Evolutionary conservation across 2,797 vertebrate genomes (phyloP), one percentile per base, ranked within the genome.

Genomic region (Pseudopleuronectes americanus): DNA sequence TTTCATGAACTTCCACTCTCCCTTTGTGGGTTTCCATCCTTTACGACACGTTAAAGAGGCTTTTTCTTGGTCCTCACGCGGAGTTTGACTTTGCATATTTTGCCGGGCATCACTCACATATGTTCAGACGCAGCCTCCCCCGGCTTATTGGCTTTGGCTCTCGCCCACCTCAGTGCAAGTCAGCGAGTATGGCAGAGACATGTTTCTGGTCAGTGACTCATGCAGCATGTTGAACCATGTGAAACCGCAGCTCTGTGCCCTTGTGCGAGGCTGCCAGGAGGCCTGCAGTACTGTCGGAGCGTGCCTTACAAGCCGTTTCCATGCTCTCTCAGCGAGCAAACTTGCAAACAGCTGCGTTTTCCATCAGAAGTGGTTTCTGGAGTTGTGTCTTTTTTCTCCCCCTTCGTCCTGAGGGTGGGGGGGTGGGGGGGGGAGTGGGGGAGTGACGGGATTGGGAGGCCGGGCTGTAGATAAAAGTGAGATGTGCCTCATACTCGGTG

Each of bases 341-440:
- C 91, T 94, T 93, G 93, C 95, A 93, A 94, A 93, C 95, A 96
- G 94, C 94, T 96, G 95, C 88, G 81, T 94, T 96, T 96, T 95
- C 94, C 94, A 94, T 95, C 92, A 95, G 92, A 93, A 94, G 95
- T 90, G 88, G 87, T 95, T 96, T 96, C 64, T 57, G 81, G 93
- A 94, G 93, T 86, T 65, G 55, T 70, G 57, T 62, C 9, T 64
- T 60, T 56, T 23, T 38, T 58, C 33, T 9, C 13, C 36, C 57
- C 57, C 16, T 24, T 65, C 67, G 28, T 83, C 49, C 53, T 23
- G 56, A 23, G 17, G 38, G 57, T 21, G 33, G 21, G 2, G 24
- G 24, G 24, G 23, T 2, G 33, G 59, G 76, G 33, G 21, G 47
- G 16, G 21, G 31, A 3, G 23, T 6, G 22, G 23, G 57, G 76